Base-by-base conservation (phyloP, 2,113 vertebrate species). In the Phasianus colchicus region DNA sequence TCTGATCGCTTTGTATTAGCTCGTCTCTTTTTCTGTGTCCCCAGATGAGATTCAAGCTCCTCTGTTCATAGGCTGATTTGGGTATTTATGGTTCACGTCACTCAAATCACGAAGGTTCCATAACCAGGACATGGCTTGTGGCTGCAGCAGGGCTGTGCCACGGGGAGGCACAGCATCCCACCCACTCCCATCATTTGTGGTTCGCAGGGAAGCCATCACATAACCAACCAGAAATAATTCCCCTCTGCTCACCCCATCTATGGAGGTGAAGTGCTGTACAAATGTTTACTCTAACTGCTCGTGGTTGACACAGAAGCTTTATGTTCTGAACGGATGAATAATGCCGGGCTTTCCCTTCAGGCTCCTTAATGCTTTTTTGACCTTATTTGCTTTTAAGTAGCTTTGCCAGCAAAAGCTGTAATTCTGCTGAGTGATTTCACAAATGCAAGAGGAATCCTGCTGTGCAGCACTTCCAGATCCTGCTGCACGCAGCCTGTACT, bases 321-420 rank as follows among this genome's bases (percentile, higher is more conserved):
- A 67, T 75, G 73, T 80, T 84, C 83, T 32, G 58, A 80, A 57
- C n/a, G 21, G 27, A 79, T 88, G 90, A 92, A 79, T 84, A 48
- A 84, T n/a, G 20, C 40, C n/a, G 60, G 71, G 16, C 54, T 95
- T 85, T 91, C 57, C 77, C 86, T 81, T 74, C 30, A 8, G 72
- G 88, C 55, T 76, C 78, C 87, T 81, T 91, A 93, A 94, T 93
- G 70, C 82, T 92, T 90, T 96, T 95, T 92, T 95, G 95, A 94
- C 93, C 92, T 90, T 69, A 92, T 96, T 95, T 95, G 73, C 91
- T 97, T 82, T 76, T 86, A 65, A 96, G 96, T 87, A 81, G 82
- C 67, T 96, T 66, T 94, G 54, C 85, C 94, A 58, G 88, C 82
- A 30, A 88, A 89, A 88, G 89, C 95, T 96, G 24, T 86, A 94